phyloP scores from a whole-genome alignment of 2,888 invertebrate species.

The Sinodicranocentrus sp. region DNA sequence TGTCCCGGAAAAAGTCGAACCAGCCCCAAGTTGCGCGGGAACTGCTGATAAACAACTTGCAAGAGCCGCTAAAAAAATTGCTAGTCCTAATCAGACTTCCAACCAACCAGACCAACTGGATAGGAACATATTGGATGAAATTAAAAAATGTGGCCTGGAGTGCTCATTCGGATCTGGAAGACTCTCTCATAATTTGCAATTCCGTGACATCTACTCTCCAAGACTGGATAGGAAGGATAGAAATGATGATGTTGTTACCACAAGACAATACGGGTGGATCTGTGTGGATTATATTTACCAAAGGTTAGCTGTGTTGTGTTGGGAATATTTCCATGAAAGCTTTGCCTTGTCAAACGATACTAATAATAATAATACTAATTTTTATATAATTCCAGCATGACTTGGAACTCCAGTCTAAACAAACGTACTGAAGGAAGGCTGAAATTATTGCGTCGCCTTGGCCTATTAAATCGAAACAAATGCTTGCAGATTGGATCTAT shows the following conservation, averaged over 20 bases:
- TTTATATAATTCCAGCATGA: conserved; percentile 69
- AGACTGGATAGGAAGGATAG: conserved; percentile 78
- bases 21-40: not conserved
- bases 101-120: conserved; percentile 5
- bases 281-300: conserved; percentile 96
- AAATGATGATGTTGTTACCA: conserved; percentile 84
- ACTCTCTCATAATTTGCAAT: conserved; percentile 84
- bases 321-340: not conserved
- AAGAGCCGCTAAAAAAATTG: conserved; percentile 31
- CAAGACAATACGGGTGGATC: conserved; percentile 86
- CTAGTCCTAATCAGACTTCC: not conserved
- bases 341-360: conserved; percentile 9
- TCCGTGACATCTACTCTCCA: conserved; percentile 86
- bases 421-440: conserved; percentile 80
- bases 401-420: conserved; percentile 69
- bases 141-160: conserved; percentile 31
- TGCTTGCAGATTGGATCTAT: conserved; percentile 82
- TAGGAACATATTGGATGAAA: not conserved
- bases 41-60: conserved; percentile 10
- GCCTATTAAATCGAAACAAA: conserved; percentile 84
- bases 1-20: conserved; percentile 19
- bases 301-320: conserved; percentile 79
- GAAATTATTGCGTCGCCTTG: conserved; percentile 83
- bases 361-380: conserved; percentile 17
- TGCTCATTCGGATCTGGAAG: conserved; percentile 82